phyloP scores from a whole-genome alignment of 2,113 vertebrate genomes.

The Formicarius rufipectus region DNA sequence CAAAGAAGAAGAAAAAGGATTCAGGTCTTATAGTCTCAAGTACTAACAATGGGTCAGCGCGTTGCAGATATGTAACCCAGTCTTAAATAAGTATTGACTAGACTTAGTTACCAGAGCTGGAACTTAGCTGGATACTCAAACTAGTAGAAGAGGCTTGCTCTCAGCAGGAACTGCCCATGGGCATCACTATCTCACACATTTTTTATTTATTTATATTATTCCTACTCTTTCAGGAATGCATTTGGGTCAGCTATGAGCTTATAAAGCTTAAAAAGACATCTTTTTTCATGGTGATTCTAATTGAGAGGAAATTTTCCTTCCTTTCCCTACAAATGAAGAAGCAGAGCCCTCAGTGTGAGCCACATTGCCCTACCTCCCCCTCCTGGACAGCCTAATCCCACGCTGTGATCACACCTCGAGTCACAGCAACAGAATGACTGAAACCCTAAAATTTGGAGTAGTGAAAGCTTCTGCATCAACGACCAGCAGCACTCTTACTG shows the following conservation, averaged over 20 bases:
- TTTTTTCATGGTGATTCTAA: not conserved
- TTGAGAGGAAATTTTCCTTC: not conserved
- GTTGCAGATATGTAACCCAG: accelerated
- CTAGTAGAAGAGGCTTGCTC: not conserved
- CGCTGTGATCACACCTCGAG: not conserved
- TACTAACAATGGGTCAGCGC: accelerated
- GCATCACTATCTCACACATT: not conserved
- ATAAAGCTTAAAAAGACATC: not conserved
- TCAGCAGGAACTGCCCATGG: not conserved
- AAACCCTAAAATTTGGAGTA: not conserved
- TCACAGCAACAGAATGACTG: not conserved
- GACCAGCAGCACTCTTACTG: accelerated
- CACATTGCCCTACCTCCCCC: not conserved
- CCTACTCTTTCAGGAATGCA: not conserved
- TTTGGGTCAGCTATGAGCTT: not conserved
- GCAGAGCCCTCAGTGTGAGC: not conserved
- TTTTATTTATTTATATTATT: not conserved
- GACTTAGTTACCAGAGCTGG: not conserved
- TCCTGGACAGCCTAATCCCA: not conserved
- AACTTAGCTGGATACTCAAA: not conserved
- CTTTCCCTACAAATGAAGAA: not conserved
- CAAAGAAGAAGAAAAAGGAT: not conserved
- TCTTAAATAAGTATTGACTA: not conserved
- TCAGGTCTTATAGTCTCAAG: not conserved
- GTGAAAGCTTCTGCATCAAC: not conserved